Percentiles rank a stretch among this genome's conserved stretches.
These are phyloP conservation scores for Centruroides sculpturatus DNA, from an alignment of 1,140 invertebrate genomes.

Conservation along the genomic window DNA sequence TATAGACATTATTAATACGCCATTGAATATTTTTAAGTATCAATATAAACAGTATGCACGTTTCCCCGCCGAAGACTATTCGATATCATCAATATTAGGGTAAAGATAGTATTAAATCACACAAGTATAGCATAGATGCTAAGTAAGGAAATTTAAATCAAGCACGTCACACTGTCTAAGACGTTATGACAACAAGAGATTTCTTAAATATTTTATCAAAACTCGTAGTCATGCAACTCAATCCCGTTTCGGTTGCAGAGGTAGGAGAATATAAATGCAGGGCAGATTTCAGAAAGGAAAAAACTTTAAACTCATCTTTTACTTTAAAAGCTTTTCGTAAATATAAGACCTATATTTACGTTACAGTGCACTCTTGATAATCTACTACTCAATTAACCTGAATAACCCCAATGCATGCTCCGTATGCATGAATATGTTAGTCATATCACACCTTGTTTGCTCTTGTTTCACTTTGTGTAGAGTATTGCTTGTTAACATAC, in stretches of 20 bases:
- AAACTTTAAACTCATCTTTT: conserved; percentile 67
- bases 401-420: too few relatives aligned
- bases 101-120: conserved; percentile 56
- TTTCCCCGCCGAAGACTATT: conserved; percentile 50
- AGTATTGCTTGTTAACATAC: too few relatives aligned
- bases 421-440: too few relatives aligned
- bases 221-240: conserved; percentile 2
- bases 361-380: too few relatives aligned
- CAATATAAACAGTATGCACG: conserved; percentile 36
- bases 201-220: conserved; percentile 1
- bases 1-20: too few relatives aligned
- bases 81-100: conserved; percentile 63
- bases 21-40: too few relatives aligned
- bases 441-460: too few relatives aligned
- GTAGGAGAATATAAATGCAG: conserved; percentile 67
- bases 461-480: too few relatives aligned
- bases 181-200: conserved; percentile 1
- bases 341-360: conserved; percentile 19
- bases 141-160: conserved; percentile 2
- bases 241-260: conserved; percentile 32
- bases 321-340: conserved; percentile 75
- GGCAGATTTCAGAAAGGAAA: conserved; percentile 68
- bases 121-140: conserved; percentile 43
- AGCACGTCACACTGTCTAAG: conserved; percentile 2
- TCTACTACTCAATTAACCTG: too few relatives aligned